These are phyloP conservation scores for Eupelmus urozonus DNA, from an alignment of 2,888 invertebrate genomes.

Conservation along the genomic window DNA sequence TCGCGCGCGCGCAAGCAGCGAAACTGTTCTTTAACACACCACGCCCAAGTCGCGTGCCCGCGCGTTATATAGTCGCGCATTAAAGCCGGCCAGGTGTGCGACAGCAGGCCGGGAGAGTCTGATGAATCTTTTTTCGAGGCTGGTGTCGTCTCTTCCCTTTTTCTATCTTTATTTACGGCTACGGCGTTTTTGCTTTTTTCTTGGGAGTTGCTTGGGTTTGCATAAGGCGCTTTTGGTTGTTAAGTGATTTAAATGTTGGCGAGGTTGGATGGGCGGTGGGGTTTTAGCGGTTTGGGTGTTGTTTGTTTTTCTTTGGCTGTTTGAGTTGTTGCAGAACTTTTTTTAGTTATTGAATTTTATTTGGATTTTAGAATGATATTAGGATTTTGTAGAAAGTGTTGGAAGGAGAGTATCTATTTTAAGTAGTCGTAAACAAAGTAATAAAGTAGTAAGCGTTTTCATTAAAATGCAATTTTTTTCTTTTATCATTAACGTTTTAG, in stretches of 20 bases:
- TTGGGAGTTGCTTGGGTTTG: neutral
- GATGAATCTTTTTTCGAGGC: neutral
- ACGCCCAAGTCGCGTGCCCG: conserved; percentile 26
- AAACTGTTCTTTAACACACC: conserved; percentile 45
- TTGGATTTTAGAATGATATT: too few relatives aligned
- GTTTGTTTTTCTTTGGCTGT: too few relatives aligned
- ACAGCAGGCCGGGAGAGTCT: neutral
- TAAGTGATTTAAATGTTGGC: neutral
- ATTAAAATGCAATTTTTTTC: too few relatives aligned
- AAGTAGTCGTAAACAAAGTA: too few relatives aligned
- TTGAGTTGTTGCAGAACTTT: too few relatives aligned
- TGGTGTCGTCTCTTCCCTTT: neutral
- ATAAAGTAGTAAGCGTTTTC: too few relatives aligned
- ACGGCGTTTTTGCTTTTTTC: neutral
- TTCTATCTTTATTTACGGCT: conserved; percentile 3
- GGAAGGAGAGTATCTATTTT: too few relatives aligned
- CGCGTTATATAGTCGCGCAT: neutral
- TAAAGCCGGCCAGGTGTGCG: conserved; percentile 7
- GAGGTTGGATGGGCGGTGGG: neutral
- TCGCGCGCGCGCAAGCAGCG: conserved; percentile 5
- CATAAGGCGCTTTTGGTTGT: neutral
- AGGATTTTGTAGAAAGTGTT: too few relatives aligned
- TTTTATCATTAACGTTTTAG: too few relatives aligned
- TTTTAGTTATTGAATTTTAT: too few relatives aligned
- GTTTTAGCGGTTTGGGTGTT: neutral